A percentile compares a stretch with the other conserved stretches of the same genome.
phyloP scores from a whole-genome alignment of 2,113 vertebrate genomes.

The Anthoscopus minutus region DNA sequence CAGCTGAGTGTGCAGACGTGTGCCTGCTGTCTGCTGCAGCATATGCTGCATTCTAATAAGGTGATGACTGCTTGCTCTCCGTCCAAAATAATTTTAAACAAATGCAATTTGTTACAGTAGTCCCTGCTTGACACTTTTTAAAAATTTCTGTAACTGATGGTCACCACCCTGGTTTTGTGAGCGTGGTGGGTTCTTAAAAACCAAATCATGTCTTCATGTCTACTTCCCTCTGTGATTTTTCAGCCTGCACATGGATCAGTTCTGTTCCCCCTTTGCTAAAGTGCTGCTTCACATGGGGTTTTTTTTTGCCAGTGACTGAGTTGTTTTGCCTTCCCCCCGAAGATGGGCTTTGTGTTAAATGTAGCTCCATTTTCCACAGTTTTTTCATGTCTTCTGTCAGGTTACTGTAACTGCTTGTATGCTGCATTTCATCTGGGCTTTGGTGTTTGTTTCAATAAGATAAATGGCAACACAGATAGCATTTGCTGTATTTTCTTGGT shows the following conservation, averaged over 20 bases:
- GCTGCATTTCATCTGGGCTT: not conserved
- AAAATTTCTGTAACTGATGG: not conserved
- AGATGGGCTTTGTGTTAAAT: not conserved
- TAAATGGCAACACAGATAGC: not conserved
- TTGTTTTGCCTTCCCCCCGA: not conserved
- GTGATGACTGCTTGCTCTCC: not conserved
- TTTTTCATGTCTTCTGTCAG: not conserved
- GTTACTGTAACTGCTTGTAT: not conserved
- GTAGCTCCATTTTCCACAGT: not conserved
- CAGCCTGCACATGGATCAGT: not conserved
- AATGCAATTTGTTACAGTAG: not conserved
- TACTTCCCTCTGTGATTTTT: not conserved
- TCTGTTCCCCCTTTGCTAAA: not conserved
- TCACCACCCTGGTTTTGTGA: not conserved
- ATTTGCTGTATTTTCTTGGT: not conserved
- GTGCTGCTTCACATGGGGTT: not conserved
- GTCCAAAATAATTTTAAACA: not conserved
- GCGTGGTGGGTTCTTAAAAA: not conserved
- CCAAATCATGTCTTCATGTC: not conserved
- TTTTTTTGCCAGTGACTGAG: not conserved
- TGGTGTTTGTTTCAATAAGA: not conserved
- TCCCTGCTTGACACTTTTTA: not conserved
- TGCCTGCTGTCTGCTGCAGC: conserved; percentile 9
- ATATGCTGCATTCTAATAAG: conserved; percentile 46
- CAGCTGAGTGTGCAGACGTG: conserved; percentile 40